phyloP scores from a whole-genome alignment of 1,140 invertebrate species.

The Harlomillsia oculata region DNA sequence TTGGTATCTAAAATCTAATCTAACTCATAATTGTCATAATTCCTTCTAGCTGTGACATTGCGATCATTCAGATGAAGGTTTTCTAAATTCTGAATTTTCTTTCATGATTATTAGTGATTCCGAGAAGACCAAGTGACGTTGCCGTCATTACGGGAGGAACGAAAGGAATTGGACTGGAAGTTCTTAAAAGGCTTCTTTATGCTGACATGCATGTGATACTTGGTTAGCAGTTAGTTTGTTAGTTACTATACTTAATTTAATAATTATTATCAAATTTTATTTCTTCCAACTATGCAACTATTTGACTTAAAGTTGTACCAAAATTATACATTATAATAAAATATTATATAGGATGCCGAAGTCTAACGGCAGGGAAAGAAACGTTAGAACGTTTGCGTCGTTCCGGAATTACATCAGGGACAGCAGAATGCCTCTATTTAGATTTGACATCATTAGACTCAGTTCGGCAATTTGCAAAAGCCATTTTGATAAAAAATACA shows the following conservation, averaged over 20 bases:
- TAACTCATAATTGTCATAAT: not conserved
- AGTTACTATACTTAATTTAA: not conserved
- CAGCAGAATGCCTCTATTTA: conserved; percentile 44
- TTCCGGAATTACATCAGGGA: conserved; percentile 44
- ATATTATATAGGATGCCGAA: conserved; percentile 45
- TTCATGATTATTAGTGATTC: conserved; percentile 35
- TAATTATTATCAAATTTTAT: not conserved
- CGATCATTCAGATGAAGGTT: not conserved
- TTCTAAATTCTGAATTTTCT: not conserved
- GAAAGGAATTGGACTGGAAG: conserved; percentile 73
- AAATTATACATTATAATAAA: not conserved
- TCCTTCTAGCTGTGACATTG: too few species aligned
- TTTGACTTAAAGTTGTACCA: not conserved
- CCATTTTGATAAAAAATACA: conserved; percentile 52
- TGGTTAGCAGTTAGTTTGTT: not conserved
- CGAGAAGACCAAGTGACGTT: conserved; percentile 51
- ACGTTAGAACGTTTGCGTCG: conserved; percentile 46
- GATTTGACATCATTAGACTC: conserved; percentile 60
- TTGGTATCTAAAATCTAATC: not conserved
- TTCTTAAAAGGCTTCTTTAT: conserved; percentile 68
- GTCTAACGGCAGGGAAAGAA: conserved; percentile 49
- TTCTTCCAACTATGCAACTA: not conserved
- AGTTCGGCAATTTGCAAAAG: conserved; percentile 60
- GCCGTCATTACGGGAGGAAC: conserved; percentile 81
- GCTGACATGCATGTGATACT: conserved; percentile 68